Percentiles rank a stretch among this genome's conserved stretches.
Conservation (phyloP, 2,113 vertebrate species). For the Phylloscopus trochilus region DNA sequence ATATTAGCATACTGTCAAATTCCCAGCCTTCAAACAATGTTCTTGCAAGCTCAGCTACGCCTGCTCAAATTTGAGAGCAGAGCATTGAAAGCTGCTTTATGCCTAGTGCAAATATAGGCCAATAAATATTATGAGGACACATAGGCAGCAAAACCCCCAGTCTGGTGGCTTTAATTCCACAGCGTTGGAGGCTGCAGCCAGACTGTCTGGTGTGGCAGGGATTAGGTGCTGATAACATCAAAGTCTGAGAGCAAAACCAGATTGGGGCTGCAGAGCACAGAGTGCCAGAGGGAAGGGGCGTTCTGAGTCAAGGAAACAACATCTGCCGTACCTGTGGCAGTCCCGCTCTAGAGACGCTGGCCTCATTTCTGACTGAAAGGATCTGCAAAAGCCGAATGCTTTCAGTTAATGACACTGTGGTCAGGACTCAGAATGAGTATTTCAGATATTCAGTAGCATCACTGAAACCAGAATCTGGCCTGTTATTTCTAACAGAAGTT, state of each 20-base stretch:
- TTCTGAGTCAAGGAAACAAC: neutral
- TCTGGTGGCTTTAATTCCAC: conserved; percentile 36
- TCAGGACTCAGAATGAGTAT: neutral
- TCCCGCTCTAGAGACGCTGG: neutral
- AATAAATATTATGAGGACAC: neutral
- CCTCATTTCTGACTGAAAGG: neutral
- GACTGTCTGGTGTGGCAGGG: conserved; percentile 34
- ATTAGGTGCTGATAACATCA: conserved; percentile 49
- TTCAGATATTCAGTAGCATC: neutral
- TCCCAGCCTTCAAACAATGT: neutral
- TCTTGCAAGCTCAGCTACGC: neutral
- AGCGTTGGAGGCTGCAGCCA: neutral
- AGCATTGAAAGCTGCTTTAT: neutral
- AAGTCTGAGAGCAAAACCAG: conserved; percentile 38
- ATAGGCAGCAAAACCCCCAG: neutral
- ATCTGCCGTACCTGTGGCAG: neutral
- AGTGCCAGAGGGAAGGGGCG: neutral
- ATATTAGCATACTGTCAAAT: neutral
- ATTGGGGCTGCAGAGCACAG: neutral
- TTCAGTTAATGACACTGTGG: neutral
- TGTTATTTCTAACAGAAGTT: neutral
- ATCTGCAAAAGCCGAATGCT: neutral
- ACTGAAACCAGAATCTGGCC: neutral
- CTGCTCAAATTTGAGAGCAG: neutral
- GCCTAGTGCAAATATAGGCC: conserved; percentile 1